phyloP scores from a whole-genome alignment of 2,888 invertebrate genomes.

The Rhimphoctona megacephalus region DNA sequence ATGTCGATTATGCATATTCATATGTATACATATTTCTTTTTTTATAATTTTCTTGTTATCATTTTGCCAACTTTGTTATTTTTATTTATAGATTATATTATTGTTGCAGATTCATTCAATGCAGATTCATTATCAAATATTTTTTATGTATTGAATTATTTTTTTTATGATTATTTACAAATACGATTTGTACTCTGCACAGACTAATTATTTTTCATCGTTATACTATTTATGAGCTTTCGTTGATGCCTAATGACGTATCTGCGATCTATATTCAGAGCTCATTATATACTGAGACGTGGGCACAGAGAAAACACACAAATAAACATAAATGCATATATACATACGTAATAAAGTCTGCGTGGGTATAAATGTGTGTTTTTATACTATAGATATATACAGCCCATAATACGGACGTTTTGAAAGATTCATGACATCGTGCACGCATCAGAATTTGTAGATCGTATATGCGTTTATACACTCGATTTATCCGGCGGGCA shows the following conservation, averaged over 20 bases:
- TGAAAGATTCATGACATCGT: conserved; percentile 68
- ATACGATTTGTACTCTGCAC: conserved; percentile 1
- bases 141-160: not conserved
- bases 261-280: conserved; percentile 62
- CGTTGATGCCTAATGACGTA: conserved; percentile 62
- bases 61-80: not conserved
- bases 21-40: not conserved
- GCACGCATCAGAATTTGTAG: conserved; percentile 68
- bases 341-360: conserved; percentile 20
- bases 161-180: conserved; percentile 44
- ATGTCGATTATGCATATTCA: not conserved
- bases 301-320: conserved; percentile 8
- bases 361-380: conserved; percentile 22
- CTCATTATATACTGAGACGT: conserved; percentile 29
- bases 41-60: not conserved
- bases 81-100: not conserved
- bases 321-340: conserved; percentile 11
- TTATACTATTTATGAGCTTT: conserved; percentile 67
- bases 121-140: not conserved
- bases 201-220: conserved; percentile 62
- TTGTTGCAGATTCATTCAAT: not conserved
- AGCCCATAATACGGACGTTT: conserved; percentile 34
- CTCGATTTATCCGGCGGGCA: conserved; percentile 65
- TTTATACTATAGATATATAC: conserved; percentile 1
- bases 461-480: conserved; percentile 66